Conservation (phyloP, 2,888 invertebrate species). For the Dicyrtomina minuta region DNA sequence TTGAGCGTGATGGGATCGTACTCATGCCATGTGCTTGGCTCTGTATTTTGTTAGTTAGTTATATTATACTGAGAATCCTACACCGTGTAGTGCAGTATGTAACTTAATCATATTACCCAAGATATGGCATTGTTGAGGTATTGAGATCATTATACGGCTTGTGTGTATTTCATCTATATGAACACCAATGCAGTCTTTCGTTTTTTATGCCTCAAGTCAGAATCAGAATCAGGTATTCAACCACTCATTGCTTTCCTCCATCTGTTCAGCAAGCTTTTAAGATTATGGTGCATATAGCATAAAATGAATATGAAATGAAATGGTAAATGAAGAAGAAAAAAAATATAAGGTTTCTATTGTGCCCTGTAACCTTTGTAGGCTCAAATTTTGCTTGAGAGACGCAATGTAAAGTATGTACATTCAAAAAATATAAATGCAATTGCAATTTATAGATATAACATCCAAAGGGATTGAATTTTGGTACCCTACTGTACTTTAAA, state of each 20-base stretch:
- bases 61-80: no score
- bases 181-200: constrained; percentile 7
- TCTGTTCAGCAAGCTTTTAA: not conserved
- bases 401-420: no score
- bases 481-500: no score
- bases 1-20: constrained; percentile 7
- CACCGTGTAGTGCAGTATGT: not conserved
- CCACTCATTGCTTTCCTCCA: not conserved
- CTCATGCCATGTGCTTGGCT: constrained; percentile 9
- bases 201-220: constrained; percentile 12
- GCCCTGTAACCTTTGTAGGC: constrained; percentile 14
- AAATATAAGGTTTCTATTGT: constrained; percentile 3
- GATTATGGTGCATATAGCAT: no score
- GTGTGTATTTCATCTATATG: constrained; percentile 12
- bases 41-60: not conserved
- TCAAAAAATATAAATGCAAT: no score
- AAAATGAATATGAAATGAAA: constrained; percentile 10
- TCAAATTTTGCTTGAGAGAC: not conserved
- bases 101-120: constrained; percentile 4
- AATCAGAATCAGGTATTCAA: constrained; percentile 8
- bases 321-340: constrained; percentile 5
- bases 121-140: constrained; percentile 16
- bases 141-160: constrained; percentile 3
- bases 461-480: no score
- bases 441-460: no score